Percentiles rank a stretch among this genome's conserved stretches.
These are phyloP conservation scores for Drosophila recens DNA, from an alignment of 2,888 invertebrate species.

Conservation along the genomic window DNA sequence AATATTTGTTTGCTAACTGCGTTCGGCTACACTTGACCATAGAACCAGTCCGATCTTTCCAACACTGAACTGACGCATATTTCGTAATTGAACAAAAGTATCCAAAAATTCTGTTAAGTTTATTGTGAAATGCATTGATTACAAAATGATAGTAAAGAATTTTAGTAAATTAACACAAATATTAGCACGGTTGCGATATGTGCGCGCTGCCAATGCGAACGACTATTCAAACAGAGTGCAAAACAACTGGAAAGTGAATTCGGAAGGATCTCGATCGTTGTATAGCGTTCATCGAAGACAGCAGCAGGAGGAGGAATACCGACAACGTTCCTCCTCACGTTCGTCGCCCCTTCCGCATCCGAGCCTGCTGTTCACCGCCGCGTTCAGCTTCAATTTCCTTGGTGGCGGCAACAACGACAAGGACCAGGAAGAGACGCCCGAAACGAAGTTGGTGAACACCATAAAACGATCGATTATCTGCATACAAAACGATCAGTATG, in stretches of 20 bases:
- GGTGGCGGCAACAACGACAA: conserved; percentile 28
- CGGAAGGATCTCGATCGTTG: conserved; percentile 20
- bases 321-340: background rate
- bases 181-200: conserved; percentile 43
- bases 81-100: conserved; percentile 56
- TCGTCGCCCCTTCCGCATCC: conserved; percentile 16
- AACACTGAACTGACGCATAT: conserved; percentile 50
- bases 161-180: conserved; percentile 57
- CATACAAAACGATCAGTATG: conserved; percentile 89
- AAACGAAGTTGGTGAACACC: conserved; percentile 90
- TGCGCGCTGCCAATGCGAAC: conserved; percentile 16
- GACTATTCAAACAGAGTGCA: conserved; percentile 9
- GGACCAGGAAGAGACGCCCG: conserved; percentile 87
- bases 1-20: background rate
- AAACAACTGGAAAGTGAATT: conserved; percentile 3
- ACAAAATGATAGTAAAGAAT: conserved; percentile 63
- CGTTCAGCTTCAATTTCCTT: conserved; percentile 70
- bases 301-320: background rate
- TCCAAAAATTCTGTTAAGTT: conserved; percentile 27
- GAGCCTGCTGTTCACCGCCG: conserved; percentile 49
- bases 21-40: conserved; percentile 8
- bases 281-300: conserved; percentile 1
- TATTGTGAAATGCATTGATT: conserved; percentile 50
- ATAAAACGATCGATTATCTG: conserved; percentile 92
- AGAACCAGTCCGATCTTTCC: conserved; percentile 19